Evolutionary conservation across 2,113 vertebrate species (phyloP), one percentile per base, ranked within the genome.

Genomic region (Gadus chalcogrammus): DNA sequence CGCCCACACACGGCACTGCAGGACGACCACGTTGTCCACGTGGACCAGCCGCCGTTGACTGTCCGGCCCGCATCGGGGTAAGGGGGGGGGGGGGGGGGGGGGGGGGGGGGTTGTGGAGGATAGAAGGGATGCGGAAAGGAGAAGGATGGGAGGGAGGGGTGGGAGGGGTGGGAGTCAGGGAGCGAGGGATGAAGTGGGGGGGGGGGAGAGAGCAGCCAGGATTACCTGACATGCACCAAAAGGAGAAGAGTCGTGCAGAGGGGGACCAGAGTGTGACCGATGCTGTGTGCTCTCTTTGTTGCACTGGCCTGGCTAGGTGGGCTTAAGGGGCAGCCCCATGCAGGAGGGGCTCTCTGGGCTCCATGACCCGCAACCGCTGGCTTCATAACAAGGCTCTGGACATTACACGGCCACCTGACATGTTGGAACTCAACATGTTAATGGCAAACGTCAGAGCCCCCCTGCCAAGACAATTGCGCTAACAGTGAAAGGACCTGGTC

Each of bases 41-140:
- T 98, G 72, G 97, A 99, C 97, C 97, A 99, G 92, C 96, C 96
- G 83, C 96, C 96, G 79, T 97, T 97, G 93, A 98, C 96, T 93
- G 90, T 85, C 80, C 85, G 76, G 75, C 84, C 75, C 66, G 76
- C 74, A 64, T 71, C 62, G 22, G 66, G 75, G 73, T 16, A 31
- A 69, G 20, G 59, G 69, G 64, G 48, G n/a, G n/a, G n/a, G n/a
- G n/a, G n/a, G n/a, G n/a, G n/a, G n/a, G 59, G 69, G 64, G 48
- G 20, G 59, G 69, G 64, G 48, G n/a, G n/a, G n/a, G n/a, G n/a
- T n/a, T n/a, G 65, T 22, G 17, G 62, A 28, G 67, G 67, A 60
- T 20, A 24, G 15, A 15, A 31, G 75, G 73, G 84, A 77, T 64
- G 76, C 72, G 64, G 31, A 31, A 31, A 31, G 31, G 72, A 64